A percentile compares a stretch with the other conserved stretches of the same genome.
Evolutionary conservation across 2,797 vertebrate species (phyloP).

Genomic region (Sternarchorhynchus goeldii): DNA sequence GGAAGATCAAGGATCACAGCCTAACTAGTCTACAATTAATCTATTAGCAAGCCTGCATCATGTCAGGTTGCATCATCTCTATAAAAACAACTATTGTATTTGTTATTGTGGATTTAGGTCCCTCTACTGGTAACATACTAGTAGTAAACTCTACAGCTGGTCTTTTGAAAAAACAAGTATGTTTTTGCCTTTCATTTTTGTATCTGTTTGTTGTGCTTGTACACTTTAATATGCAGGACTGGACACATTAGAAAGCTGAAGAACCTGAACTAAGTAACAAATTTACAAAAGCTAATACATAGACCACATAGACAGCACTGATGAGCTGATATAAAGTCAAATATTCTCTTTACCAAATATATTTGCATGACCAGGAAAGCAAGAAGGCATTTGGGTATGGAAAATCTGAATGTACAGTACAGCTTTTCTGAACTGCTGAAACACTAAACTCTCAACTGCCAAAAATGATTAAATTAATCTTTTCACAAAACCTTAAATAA

Average conservation of each 20-base stretch:
- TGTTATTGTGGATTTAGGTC: constrained; percentile 31
- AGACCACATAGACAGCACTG: background rate
- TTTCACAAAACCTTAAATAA: too few species aligned
- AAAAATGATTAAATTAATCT: too few species aligned
- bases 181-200: too few species aligned
- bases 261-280: background rate
- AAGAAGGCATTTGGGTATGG: constrained; percentile 9
- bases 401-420: too few species aligned
- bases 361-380: constrained; percentile 17
- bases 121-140: constrained; percentile 47
- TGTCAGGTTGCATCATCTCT: background rate
- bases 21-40: background rate
- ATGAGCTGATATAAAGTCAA: background rate
- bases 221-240: background rate
- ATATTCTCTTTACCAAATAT: background rate
- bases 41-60: background rate
- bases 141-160: background rate
- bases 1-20: background rate
- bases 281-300: background rate
- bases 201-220: background rate
- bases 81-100: background rate
- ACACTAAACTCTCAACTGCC: too few species aligned
- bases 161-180: background rate
- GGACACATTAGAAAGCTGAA: constrained; percentile 1
- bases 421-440: too few species aligned